Evolutionary conservation across 2,888 invertebrate genomes (phyloP), one percentile per base, ranked within the genome.

Genomic region (Tuta absoluta): DNA sequence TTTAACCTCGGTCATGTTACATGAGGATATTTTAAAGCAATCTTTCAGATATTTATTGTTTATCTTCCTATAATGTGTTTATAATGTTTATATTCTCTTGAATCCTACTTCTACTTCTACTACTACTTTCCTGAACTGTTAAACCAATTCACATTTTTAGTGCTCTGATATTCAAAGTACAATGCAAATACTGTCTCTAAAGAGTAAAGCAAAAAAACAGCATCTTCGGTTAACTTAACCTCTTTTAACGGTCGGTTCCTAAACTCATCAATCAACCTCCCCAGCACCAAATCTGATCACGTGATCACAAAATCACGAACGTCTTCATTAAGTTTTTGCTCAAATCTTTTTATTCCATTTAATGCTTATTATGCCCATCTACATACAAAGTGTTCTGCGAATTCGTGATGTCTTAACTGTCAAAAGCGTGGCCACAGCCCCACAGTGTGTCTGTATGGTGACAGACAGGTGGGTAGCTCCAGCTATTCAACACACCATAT

Each of bases 321-420:
- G 14, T 62, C 66, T 62, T 62, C 63, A 74, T 78, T 76, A 73
- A 70, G 69, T 75, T 77, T 79, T 78, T 76, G 73, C 70, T 65
- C 60, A 65, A 62, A 67, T 66, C 69, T 71, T 75, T 78, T 75
- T 76, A 69, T 74, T 69, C 71, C 74, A 77, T 81, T 80, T 80
- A 78, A 82, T 79, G 78, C 78, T 79, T 82, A 80, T 79, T 81
- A 78, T 82, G 70, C 79, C 84, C 69, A 88, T 88, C 87, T 82
- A 77, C 86, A 87, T 88, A 88, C 83, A 87, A 84, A 86, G 82
- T 84, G 86, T 85, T 87, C 81, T 78, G 77, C 80, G 82, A 85
- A 84, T 80, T 76, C 72, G 74, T 75, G 76, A 78, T 74, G 73
- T 72, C 73, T 81, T 61, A 48, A 33, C 28, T 10, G 23, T 21